Percentiles rank a stretch among this genome's conserved stretches.
These are phyloP conservation scores for Philereme vetulata DNA, from an alignment of 2,888 invertebrate genomes.

Conservation along the genomic window DNA sequence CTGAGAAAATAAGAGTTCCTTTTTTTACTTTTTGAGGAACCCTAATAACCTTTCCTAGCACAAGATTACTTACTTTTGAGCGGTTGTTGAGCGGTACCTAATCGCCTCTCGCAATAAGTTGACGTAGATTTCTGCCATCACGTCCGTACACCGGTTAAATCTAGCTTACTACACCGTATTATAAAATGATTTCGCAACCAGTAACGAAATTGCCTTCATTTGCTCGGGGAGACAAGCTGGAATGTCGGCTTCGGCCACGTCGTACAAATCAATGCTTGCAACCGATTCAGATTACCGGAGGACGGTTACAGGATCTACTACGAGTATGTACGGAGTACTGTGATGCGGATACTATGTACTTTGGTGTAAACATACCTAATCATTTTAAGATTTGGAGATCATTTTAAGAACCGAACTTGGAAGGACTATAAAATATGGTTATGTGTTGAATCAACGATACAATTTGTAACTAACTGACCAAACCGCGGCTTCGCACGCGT, in stretches of 20 bases:
- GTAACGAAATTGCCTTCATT: conserved; percentile 72
- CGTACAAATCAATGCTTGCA: conserved; percentile 76
- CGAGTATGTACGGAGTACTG: no score
- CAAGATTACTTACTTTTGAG: no score
- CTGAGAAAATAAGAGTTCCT: no score
- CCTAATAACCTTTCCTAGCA: no score
- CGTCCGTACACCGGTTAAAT: conserved; percentile 22
- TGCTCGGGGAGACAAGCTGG: conserved; percentile 60
- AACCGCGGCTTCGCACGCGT: no score
- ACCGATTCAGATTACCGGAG: conserved; percentile 76
- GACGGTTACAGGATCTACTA: conserved; percentile 50
- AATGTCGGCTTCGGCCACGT: conserved; percentile 60
- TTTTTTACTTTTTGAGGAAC: no score
- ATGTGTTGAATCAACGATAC: no score
- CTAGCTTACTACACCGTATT: conserved; percentile 22
- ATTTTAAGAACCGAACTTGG: conserved; percentile 24
- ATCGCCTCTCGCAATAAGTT: conserved; percentile 1
- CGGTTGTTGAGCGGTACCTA: not conserved
- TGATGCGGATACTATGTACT: no score
- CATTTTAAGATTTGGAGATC: conserved; percentile 30
- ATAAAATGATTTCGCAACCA: conserved; percentile 41
- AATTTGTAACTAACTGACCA: no score
- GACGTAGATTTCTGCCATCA: conserved; percentile 20
- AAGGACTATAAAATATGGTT: not conserved
- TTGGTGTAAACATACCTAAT: conserved; percentile 25